A percentile compares a stretch with the other conserved stretches of the same genome.
phyloP scores from a whole-genome alignment of 2,113 vertebrate genomes.

The Gallinago undulata region DNA sequence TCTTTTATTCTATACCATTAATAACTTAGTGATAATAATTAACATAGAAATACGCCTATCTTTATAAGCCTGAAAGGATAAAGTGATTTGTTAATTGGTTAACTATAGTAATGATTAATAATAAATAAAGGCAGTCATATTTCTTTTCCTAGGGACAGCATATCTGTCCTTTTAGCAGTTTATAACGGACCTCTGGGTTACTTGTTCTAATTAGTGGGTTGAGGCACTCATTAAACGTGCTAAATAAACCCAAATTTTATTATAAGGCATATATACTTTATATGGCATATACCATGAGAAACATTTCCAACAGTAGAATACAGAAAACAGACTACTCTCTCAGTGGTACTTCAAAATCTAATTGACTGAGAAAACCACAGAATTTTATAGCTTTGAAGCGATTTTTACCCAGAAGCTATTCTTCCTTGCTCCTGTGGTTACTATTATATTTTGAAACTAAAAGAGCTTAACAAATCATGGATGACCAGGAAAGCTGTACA shows the following conservation, averaged over 20 bases:
- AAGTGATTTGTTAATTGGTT: slow-evolving; percentile 51
- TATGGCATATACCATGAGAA: background rate
- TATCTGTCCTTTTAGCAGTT: slow-evolving; percentile 21
- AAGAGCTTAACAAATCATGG: background rate
- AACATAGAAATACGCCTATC: background rate
- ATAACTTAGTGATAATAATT: slow-evolving; percentile 20
- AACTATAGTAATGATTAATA: slow-evolving; percentile 46
- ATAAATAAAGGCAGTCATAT: slow-evolving; percentile 48
- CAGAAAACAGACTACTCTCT: background rate
- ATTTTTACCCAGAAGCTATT: background rate
- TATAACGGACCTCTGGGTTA: slow-evolving; percentile 23
- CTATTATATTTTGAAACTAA: background rate
- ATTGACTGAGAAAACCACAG: background rate
- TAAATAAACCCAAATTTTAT: background rate
- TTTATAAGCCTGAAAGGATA: slow-evolving; percentile 25
- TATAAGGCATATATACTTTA: background rate
- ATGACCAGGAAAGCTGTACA: background rate
- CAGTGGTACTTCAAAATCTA: background rate
- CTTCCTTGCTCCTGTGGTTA: background rate
- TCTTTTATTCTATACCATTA: slow-evolving; percentile 34
- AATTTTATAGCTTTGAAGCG: background rate
- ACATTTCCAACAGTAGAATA: background rate
- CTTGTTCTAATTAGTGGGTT: slow-evolving; percentile 20
- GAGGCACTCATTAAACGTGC: background rate
- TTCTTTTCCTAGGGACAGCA: slow-evolving; percentile 9